Evolutionary conservation across 1,140 invertebrate genomes (phyloP), one percentile per base, ranked within the genome.

Genomic region (Pachypeltis micranthus): DNA sequence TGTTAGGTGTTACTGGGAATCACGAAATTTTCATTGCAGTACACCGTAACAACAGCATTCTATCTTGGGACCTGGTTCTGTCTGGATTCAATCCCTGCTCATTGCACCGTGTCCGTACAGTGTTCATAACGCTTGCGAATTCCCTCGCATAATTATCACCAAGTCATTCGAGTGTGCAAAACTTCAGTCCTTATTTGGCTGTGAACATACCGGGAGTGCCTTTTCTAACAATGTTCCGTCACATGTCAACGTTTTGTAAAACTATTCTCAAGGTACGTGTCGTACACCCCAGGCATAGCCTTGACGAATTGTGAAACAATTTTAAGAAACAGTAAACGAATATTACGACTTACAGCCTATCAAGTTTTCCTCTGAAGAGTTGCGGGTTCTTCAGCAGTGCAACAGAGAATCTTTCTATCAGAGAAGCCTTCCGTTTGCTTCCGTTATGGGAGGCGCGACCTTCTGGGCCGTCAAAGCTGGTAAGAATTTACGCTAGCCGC

Each of bases 321-420:
- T 39, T 39, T n/a, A 39, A 10, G 34, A 39, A 10, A n/a, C n/a
- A 39, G 34, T 39, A 10, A n/a, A 39, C 7, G 34, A 39, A n/a
- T 39, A 21, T 39, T 39, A 19, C 34, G 1, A 23, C 21, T 67
- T 66, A 44, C 58, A 69, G 69, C 61, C 63, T 23, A 67, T 66
- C 51, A 55, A 77, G 72, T 83, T 85, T 68, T 75, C 78, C 0
- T 69, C 74, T 12, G 84, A 86, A 55, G 86, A 88, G 71, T 56
- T 85, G 44, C 72, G 77, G 64, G 83, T 84, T 29, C 75, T 88
- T 34, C 74, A 76, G 66, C 82, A 88, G 74, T 88, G 86, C 72
- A 86, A 87, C 68, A 68, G 73, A 2, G 86, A 89, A 70, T 85
- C 84, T 64, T 87, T 88, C 70, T 82, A 79, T 67, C 81, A 83